Evolutionary conservation across 1,140 invertebrate genomes (phyloP), one percentile per base, ranked within the genome.

Genomic region (Sycophila sp.): DNA sequence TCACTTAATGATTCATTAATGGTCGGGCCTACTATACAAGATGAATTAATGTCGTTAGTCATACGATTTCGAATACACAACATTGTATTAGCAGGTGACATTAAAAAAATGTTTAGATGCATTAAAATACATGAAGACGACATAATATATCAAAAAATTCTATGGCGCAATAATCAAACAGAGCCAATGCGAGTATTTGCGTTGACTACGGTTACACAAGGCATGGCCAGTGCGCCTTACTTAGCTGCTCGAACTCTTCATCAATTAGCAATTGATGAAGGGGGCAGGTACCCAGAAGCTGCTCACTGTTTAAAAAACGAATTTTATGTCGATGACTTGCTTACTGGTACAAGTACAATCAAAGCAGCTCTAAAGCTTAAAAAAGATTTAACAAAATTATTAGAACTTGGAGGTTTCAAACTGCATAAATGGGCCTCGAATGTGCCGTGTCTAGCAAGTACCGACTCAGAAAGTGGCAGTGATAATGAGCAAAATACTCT

Each of bases 371-470:
- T 62, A 30, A 6, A 28, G 17, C 19, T 45, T 3, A 38, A 40
- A 59, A 26, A 24, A 11, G 10, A 59, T 26, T 6, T 59, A 0
- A 15, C 5, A 47, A 24, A 6, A 7, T 3, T 47, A 13, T 47
- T 47, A 15, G 17, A 30, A 17, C 11, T 32, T 26, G 56, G 56
- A n/a, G 56, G 56, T 10, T 59, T 59, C 15, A 19, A 40, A 38
- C 24, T 59, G 11, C 56, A 59, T 59, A 59, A 40, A 40, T 59
- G 34, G 56, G 19, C 22, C 19, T 59, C 56, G 1, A 59, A 59
- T 26, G 26, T 40, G 40, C n/a, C 40, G 6, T 5, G 19, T 17
- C 2, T 42, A 42, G 8, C 19, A 40, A 40, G 4, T 40, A 40
- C 11, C 2, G 10, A 40, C 19, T 3, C 15, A 58, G 32, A 58